Conservation (phyloP, 2,888 invertebrate genomes). For the Sialis fuliginosa region DNA sequence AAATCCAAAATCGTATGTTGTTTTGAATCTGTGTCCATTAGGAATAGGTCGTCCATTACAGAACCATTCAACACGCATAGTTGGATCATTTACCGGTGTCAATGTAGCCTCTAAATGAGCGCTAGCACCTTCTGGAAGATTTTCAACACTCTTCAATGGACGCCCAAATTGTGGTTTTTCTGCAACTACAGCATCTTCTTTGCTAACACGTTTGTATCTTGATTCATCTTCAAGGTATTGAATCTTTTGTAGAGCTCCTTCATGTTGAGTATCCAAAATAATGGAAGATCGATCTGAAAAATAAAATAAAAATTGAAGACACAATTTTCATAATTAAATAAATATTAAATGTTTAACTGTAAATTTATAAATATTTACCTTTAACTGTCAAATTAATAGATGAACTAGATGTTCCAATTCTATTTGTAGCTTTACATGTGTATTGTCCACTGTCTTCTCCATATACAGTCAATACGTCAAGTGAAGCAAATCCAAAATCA, state of each 20-base stretch:
- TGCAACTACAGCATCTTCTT: slow-evolving; percentile 56
- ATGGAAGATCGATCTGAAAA: slow-evolving; percentile 57
- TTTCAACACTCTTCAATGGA: slow-evolving; percentile 67
- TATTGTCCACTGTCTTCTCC: slow-evolving; percentile 90
- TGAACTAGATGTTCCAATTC: slow-evolving; percentile 65
- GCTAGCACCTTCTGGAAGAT: slow-evolving; percentile 69
- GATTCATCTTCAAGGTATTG: slow-evolving; percentile 79
- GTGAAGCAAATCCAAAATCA: slow-evolving; percentile 92
- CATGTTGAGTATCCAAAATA: slow-evolving; percentile 80
- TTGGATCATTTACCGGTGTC: slow-evolving; percentile 94
- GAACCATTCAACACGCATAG: slow-evolving; percentile 97
- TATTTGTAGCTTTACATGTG: slow-evolving; percentile 73
- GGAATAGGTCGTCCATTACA: slow-evolving; percentile 87
- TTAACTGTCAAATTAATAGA: slow-evolving; percentile 65
- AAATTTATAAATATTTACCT: slow-evolving; percentile 38
- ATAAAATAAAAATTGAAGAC: background rate
- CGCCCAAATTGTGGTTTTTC: slow-evolving; percentile 84
- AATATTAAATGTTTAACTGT: slow-evolving; percentile 2
- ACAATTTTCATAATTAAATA: background rate
- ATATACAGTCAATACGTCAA: slow-evolving; percentile 87
- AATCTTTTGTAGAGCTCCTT: slow-evolving; percentile 81
- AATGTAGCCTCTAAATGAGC: slow-evolving; percentile 89
- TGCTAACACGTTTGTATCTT: slow-evolving; percentile 49
- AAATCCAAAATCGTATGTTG: slow-evolving; percentile 93
- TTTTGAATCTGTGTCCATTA: slow-evolving; percentile 88